Base-by-base conservation (phyloP, 1,140 invertebrate species). In the Zaprionus africanus region DNA sequence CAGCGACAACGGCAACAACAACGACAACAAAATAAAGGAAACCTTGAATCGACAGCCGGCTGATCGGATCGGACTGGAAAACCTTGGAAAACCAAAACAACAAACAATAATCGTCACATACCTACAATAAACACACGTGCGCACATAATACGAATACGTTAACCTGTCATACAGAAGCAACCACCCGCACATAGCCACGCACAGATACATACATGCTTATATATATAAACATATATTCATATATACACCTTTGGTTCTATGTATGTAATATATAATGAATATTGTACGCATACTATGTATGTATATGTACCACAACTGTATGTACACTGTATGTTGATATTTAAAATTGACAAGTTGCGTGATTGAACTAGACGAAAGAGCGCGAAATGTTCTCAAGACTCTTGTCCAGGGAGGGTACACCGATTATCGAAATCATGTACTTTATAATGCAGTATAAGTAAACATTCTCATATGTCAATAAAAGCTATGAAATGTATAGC, bases 11-110 rank as follows among this genome's bases (percentile, higher is more conserved):
- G 15, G 28, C 41, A 24, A 60, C 36, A 54, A n/a, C 12, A 17
- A 60, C 36, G 34, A n/a, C 12, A 17, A 56, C 38, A 72, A 63
- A 51, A 49, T 34, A 64, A 88, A 81, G 70, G 84, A 83, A 86
- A 90, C 84, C 84, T 88, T 88, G 85, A 81, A 79, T 59, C 68
- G 61, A 70, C 58, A 60, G 46, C 80, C 53, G 59, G 38, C 80
- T 34, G 81, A 84, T 90, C 85, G 56, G 65, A 88, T 90, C 85
- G 58, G 65, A 88, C 76, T 88, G 78, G 85, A 88, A 88, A 88
- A 90, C 85, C 85, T 88, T 88, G 85, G 85, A 90, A 88, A 88
- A 88, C 85, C 81, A 19, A 81, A 82, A 28, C 60, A 81, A 53
- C 77, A 67, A 70, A 64, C 54, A 71, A 76, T 71, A 76, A 76